These are phyloP conservation scores for Sebastes fasciatus DNA, from an alignment of 2,113 vertebrate species.

Conservation along the genomic window DNA sequence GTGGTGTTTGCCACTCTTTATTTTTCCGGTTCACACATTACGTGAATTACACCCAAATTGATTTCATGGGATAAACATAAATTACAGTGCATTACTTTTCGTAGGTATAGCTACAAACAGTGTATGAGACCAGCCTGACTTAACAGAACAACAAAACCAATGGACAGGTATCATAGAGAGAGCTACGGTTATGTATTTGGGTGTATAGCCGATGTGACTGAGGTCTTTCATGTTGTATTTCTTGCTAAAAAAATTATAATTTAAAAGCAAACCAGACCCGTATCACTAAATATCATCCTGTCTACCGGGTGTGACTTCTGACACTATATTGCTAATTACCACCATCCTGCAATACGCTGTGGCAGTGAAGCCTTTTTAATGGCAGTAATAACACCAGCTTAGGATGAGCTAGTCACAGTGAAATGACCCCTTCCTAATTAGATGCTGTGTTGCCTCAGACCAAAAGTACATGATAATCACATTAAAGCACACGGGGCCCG, in stretches of 20 bases:
- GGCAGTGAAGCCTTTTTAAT: slow-evolving; percentile 64
- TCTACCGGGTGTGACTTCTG: slow-evolving; percentile 56
- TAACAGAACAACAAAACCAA: not conserved
- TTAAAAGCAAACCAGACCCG: slow-evolving; percentile 13
- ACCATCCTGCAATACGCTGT: slow-evolving; percentile 48
- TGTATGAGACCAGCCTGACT: too few relatives aligned
- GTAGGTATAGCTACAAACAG: too few relatives aligned
- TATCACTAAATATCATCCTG: slow-evolving; percentile 28
- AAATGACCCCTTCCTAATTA: slow-evolving; percentile 74
- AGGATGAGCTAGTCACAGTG: slow-evolving; percentile 58
- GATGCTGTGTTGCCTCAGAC: slow-evolving; percentile 62
- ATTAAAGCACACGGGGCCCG: slow-evolving; percentile 58
- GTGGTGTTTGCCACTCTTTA: too few relatives aligned
- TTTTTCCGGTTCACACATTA: too few relatives aligned
- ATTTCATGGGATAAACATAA: too few relatives aligned
- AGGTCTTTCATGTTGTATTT: not conserved
- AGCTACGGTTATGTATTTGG: not conserved
- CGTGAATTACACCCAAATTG: too few relatives aligned
- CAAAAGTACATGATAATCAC: slow-evolving; percentile 71
- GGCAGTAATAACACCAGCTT: slow-evolving; percentile 63
- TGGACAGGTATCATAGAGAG: not conserved
- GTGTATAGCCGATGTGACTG: not conserved
- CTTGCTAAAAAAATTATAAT: not conserved
- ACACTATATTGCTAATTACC: slow-evolving; percentile 63
- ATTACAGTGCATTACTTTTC: too few relatives aligned